Percentiles rank a stretch among this genome's conserved stretches.
These are phyloP conservation scores for Aspidapion aeneum DNA, from an alignment of 2,888 invertebrate genomes.

Conservation along the genomic window DNA sequence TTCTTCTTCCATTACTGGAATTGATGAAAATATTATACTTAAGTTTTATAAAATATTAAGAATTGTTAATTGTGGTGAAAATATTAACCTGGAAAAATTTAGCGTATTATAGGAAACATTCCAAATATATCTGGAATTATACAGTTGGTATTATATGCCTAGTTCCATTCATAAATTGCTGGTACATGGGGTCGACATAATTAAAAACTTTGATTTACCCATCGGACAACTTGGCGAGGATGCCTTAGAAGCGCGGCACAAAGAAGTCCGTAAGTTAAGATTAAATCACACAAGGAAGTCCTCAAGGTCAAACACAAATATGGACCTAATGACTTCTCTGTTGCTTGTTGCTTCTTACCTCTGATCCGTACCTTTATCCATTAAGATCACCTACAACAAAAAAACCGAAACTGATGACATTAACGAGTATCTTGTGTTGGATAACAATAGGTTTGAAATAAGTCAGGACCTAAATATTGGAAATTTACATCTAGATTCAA, in stretches of 20 bases:
- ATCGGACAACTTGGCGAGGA: background rate
- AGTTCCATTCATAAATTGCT: slow-evolving; percentile 1
- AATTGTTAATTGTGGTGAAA: background rate
- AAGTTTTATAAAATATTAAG: background rate
- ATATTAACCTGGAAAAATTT: background rate
- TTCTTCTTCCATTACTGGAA: background rate
- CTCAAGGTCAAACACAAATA: background rate
- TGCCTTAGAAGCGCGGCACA: slow-evolving; percentile 1
- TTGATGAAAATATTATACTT: background rate
- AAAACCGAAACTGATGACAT: background rate
- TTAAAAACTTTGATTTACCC: background rate
- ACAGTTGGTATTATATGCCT: slow-evolving; percentile 1
- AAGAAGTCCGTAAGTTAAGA: background rate
- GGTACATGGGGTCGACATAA: background rate
- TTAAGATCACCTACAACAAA: background rate
- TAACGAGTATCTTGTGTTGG: background rate
- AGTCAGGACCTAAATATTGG: background rate
- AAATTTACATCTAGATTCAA: background rate
- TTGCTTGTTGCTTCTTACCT: background rate
- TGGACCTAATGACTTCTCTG: background rate
- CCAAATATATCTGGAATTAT: background rate
- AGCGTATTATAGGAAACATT: background rate
- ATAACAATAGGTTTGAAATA: background rate
- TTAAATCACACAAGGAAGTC: background rate
- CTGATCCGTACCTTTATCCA: background rate